Base-by-base conservation (phyloP, 2,888 invertebrate species). In the Mythimna ferrago region DNA sequence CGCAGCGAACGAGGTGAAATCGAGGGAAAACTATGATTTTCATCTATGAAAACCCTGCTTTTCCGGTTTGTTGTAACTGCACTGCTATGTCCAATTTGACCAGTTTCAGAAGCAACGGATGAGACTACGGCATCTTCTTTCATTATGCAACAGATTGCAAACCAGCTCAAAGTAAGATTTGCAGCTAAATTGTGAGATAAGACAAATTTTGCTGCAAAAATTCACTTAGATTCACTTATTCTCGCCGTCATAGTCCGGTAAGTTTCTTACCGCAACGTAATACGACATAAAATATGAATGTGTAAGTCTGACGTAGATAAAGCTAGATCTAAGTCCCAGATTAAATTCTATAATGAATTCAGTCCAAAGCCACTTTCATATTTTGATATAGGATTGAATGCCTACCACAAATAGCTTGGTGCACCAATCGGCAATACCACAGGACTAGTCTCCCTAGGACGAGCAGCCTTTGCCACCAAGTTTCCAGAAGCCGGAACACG, bases 391-490 rank as follows among this genome's bases (percentile, higher is more conserved):
- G 16, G 10, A 35, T 35, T 35, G 1, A 1, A 57, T 61, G 73
- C 81, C 66, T 82, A 94, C 95, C 95, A 86, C 88, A 89, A 67
- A 91, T 67, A 78, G 90, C 80, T 83, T 92, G 88, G 78, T 93
- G 92, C 72, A 96, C 76, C 91, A 96, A 68, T 90, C 96, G 85
- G 78, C 90, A 93, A 89, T 91, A 93, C 83, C 87, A 89, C 84
- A 93, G 85, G 91, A 97, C 87, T 89, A 97, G 87, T 90, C 96
- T 86, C 76, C 93, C 93, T 89, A 97, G 80, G 86, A 96, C 85
- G 80, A 97, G 92, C 65, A 96, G 89, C 2, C 95, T 95, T 81
- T 96, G 95, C 90, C 97, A 96, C 92, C 96, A 97, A 53, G 95
- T 95, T 81, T 97, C 97, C 80, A 97, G 89, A 48, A 96, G 88